A percentile compares a stretch with the other conserved stretches of the same genome.
These are phyloP conservation scores for Hyperoplus lanceolatus DNA, from an alignment of 2,797 vertebrate species.

Conservation along the genomic window DNA sequence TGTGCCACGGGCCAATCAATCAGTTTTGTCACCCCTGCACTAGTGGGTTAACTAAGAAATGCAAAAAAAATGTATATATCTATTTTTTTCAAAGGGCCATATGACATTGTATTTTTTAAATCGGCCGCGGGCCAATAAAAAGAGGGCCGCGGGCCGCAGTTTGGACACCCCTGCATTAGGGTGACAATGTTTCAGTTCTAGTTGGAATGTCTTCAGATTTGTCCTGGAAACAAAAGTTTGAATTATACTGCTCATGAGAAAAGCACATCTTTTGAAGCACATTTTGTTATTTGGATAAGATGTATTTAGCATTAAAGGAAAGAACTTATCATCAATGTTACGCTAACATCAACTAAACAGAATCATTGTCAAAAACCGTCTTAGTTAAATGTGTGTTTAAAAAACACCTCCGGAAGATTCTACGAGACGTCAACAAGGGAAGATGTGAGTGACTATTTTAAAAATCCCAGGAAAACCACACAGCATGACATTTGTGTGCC, in stretches of 20 bases:
- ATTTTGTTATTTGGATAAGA: background rate
- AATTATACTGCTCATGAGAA: background rate
- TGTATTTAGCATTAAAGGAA: background rate
- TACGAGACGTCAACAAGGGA: background rate
- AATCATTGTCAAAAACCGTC: background rate
- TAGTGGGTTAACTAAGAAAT: too few species aligned
- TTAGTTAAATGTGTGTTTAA: background rate
- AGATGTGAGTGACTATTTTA: background rate
- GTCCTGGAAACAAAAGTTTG: background rate
- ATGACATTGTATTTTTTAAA: too few species aligned
- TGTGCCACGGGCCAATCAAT: too few species aligned
- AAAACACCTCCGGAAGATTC: background rate
- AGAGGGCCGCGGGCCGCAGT: too few species aligned
- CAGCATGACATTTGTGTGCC: background rate
- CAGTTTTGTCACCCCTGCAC: too few species aligned
- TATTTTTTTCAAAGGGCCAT: too few species aligned
- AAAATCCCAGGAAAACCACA: slow-evolving; percentile 5
- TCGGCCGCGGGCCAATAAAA: too few species aligned
- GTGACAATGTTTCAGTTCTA: background rate
- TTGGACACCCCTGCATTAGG: background rate
- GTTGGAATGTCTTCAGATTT: background rate
- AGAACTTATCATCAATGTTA: background rate
- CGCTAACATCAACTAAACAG: background rate
- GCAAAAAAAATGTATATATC: too few species aligned
- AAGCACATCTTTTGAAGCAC: background rate